Evolutionary conservation across 2,888 invertebrate genomes (phyloP).

Genomic region (Dolichomitus sp.): DNA sequence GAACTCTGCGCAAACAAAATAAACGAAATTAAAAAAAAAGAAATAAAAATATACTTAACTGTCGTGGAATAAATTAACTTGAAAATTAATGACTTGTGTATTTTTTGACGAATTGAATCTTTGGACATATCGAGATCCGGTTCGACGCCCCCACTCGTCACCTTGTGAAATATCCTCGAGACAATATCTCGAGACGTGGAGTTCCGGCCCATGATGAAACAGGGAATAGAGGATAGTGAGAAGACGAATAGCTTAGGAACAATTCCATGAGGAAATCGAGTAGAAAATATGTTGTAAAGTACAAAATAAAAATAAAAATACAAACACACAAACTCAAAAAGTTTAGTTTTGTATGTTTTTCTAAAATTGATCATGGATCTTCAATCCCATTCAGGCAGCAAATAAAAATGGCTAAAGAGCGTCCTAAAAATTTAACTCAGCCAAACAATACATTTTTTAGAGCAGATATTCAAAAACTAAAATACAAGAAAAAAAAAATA

Average conservation of each 20-base stretch:
- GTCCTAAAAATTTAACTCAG: too few relatives aligned
- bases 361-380: too few relatives aligned
- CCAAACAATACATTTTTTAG: too few relatives aligned
- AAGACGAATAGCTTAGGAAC: not conserved
- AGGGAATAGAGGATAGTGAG: not conserved
- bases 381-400: too few relatives aligned
- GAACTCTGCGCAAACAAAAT: conserved; percentile 17
- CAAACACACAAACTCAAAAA: too few relatives aligned
- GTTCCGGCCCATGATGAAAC: conserved; percentile 42
- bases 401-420: too few relatives aligned
- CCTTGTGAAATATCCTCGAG: conserved; percentile 46
- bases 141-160: conserved; percentile 11
- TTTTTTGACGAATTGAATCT: conserved; percentile 23
- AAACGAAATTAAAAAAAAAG: conserved; percentile 12
- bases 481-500: too few relatives aligned
- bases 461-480: too few relatives aligned
- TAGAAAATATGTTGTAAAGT: not conserved
- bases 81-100: not conserved
- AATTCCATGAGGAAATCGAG: conserved; percentile 5
- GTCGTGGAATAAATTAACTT: not conserved
- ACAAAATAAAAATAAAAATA: conserved; percentile 15
- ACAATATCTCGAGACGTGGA: conserved; percentile 43
- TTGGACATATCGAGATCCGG: conserved; percentile 31
- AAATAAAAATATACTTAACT: conserved; percentile 6
- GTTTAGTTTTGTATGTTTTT: too few relatives aligned